phyloP scores from a whole-genome alignment of 2,888 invertebrate genomes.

The Lycocerus yunnanus region DNA sequence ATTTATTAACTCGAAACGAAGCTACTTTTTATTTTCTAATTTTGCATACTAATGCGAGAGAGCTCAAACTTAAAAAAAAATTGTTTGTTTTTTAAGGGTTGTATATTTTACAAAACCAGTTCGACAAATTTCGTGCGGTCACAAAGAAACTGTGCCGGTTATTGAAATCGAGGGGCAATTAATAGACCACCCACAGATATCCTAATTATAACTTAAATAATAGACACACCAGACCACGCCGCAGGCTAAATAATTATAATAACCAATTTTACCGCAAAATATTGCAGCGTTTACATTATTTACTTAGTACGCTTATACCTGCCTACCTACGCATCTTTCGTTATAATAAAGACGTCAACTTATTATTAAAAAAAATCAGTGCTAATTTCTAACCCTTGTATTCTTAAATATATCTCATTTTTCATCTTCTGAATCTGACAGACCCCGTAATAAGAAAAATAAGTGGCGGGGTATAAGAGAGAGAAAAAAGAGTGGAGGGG shows the following conservation, averaged over 20 bases:
- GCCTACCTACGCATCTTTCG: background rate
- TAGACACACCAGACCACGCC: background rate
- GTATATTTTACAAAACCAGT: background rate
- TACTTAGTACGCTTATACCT: too few relatives aligned
- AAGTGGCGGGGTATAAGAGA: conserved; percentile 21
- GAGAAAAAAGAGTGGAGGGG: conserved; percentile 31
- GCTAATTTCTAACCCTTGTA: conserved; percentile 30
- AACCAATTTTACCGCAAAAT: conserved; percentile 4
- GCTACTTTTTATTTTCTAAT: background rate
- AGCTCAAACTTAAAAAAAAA: background rate
- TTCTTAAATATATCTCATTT: conserved; percentile 34
- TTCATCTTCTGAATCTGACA: conserved; percentile 35
- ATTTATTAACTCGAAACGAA: background rate
- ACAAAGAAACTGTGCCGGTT: conserved; percentile 14
- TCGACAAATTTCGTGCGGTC: conserved; percentile 5
- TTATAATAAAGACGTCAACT: background rate
- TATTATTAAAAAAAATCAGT: conserved; percentile 25
- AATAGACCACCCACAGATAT: conserved; percentile 8
- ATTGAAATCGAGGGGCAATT: conserved; percentile 13
- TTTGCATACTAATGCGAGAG: background rate
- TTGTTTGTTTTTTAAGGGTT: background rate
- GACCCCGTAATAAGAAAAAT: conserved; percentile 35
- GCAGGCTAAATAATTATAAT: background rate
- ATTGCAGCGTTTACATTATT: too few relatives aligned
- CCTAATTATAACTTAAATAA: conserved; percentile 11